phyloP scores from a whole-genome alignment of 2,113 vertebrate species.

The Nannobrachium achirus region DNA sequence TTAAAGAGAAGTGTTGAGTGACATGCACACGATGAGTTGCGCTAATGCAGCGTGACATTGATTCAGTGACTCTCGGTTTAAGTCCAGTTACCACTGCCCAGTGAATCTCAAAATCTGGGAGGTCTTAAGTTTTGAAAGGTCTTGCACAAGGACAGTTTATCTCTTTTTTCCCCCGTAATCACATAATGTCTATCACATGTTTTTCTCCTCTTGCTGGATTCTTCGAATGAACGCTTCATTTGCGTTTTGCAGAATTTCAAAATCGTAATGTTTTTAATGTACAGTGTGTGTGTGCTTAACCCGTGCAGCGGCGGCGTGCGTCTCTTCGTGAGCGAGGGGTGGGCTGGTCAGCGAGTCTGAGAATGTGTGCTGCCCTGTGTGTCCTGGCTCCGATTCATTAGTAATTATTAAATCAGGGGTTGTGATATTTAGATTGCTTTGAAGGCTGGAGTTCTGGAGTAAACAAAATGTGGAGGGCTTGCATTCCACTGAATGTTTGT shows the following conservation, averaged over 20 bases:
- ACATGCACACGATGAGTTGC: conserved; percentile 8
- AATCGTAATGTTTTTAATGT: neutral
- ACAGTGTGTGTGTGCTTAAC: conserved; percentile 13
- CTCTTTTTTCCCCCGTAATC: neutral
- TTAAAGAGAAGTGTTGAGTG: conserved; percentile 2
- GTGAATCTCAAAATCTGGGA: neutral
- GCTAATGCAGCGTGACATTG: conserved; percentile 36
- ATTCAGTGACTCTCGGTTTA: neutral
- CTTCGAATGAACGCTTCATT: no score
- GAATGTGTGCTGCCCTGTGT: conserved; percentile 39
- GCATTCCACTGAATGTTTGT: conserved; percentile 34
- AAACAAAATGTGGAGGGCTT: conserved; percentile 33
- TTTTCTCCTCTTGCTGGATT: neutral
- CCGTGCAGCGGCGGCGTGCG: neutral
- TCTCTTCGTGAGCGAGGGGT: conserved; percentile 18
- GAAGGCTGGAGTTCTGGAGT: conserved; percentile 25
- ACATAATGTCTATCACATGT: neutral
- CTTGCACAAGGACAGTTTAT: neutral
- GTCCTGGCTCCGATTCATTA: conserved; percentile 40
- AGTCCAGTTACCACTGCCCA: neutral
- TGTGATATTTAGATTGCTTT: conserved; percentile 46
- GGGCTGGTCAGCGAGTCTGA: conserved; percentile 27
- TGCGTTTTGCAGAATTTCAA: neutral
- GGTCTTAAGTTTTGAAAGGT: neutral
- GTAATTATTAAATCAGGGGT: conserved; percentile 50